These are phyloP conservation scores for Callyntrura sp. DNA, from an alignment of 2,888 invertebrate species.

Conservation along the genomic window DNA sequence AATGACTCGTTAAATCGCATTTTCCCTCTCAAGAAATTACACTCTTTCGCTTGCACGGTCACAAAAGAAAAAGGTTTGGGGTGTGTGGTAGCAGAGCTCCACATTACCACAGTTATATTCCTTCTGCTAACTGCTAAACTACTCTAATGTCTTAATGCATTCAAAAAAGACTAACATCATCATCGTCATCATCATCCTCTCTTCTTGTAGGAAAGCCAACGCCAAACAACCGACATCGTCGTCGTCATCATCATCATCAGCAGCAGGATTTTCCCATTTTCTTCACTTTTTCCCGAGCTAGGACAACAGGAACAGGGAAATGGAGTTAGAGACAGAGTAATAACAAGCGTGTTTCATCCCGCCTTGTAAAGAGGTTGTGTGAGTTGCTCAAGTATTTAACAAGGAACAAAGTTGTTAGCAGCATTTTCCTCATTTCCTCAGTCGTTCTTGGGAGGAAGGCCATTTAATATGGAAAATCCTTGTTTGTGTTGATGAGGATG, in stretches of 20 bases:
- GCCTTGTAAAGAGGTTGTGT: not conserved
- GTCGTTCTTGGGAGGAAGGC: constrained; percentile 22
- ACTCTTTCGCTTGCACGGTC: constrained; percentile 73
- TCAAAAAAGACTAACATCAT: constrained; percentile 27
- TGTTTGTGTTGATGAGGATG: constrained; percentile 52
- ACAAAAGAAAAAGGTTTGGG: constrained; percentile 22
- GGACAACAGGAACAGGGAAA: constrained; percentile 34
- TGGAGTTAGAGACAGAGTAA: constrained; percentile 14
- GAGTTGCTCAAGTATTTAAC: constrained; percentile 13
- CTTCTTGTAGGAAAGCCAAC: constrained; percentile 3
- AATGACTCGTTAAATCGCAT: constrained; percentile 84
- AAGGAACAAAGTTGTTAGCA: constrained; percentile 57
- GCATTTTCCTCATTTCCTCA: constrained; percentile 35
- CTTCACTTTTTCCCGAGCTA: not conserved
- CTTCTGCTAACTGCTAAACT: constrained; percentile 74
- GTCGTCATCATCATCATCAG: not conserved
- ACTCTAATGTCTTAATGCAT: constrained; percentile 48
- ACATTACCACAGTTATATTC: too few species aligned
- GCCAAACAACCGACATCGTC: not conserved
- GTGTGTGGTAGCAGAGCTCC: not conserved
- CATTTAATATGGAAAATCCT: constrained; percentile 66
- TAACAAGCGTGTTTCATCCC: not conserved
- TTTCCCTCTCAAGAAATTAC: constrained; percentile 81
- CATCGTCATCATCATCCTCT: not conserved
- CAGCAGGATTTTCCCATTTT: not conserved